Evolutionary conservation across 2,888 invertebrate genomes (phyloP), one percentile per base, ranked within the genome.

Genomic region (Nebria salina): DNA sequence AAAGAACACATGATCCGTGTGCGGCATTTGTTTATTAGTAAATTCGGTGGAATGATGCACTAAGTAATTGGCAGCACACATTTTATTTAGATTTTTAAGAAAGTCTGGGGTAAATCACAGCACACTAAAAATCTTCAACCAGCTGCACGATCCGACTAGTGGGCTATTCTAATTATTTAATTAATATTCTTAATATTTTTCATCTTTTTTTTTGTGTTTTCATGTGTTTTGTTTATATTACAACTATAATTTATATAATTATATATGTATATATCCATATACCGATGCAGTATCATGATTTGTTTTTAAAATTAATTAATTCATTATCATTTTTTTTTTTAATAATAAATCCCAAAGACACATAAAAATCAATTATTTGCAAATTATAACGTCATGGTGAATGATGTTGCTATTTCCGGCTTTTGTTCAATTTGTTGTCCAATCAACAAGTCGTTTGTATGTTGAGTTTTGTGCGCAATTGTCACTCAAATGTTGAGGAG

Each of bases 201-300:
- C 68, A 42, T 72, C 34, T 68, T 77, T 68, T 77, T 77, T 77
- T 72, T 72, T 85, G 68, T 76, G 86, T 83, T 83, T 85, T 86
- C 75, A 20, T 75, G 26, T 54, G 26, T 66, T 34, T 77, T 77
- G 77, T 82, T 82, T 85, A 86, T 85, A 85, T 82, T 86, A 86
- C 85, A 86, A 86, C 86, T 87, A 87, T 85, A 85, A 86, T 86
- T 85, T 86, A 86, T 87, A 86, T 86, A 84, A 85, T 85, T 86
- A 86, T 87, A 86, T 86, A 84, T 86, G 86, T 86, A 86, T 87
- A 86, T 86, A 84, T 88, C 88, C 88, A 88, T 88, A 87, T 87
- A 88, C 88, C 88, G 83, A 83, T 82, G 79, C 75, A 77, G 81
- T 82, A 70, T 76, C 82, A 34, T 76, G 83, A 68, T 83, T 83